Base-by-base conservation (phyloP, 1,140 invertebrate species). In the Saccostrea glomerata region DNA sequence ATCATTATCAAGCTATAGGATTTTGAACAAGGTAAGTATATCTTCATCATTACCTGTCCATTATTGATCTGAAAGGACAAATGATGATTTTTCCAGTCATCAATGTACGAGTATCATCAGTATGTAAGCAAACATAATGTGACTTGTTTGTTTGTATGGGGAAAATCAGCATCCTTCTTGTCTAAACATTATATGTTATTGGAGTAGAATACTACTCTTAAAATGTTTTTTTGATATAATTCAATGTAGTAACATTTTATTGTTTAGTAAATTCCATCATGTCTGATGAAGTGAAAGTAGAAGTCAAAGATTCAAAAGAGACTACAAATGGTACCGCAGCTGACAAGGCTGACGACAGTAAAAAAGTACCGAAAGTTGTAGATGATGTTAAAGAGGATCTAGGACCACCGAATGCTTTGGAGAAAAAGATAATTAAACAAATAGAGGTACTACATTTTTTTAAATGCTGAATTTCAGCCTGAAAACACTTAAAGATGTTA, bases 401-500 rank as follows among this genome's bases (percentile, higher is more conserved):
- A 13, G 89, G 89, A 13, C 89, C 89, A 23, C 89, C 89, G 55
- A 91, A 89, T 85, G 82, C 30, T 5, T 84, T 91, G 30, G 91
- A 92, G 40, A 88, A 89, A 82, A 92, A 91, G 84, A 93, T 93
- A 63, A 92, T 93, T 84, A 89, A 90, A 66, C 92, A 93, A 70
- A 88, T 93, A 54, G 92, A 93, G 92, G 92, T 92, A 88, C 40
- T n/a, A 1, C 82, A 66, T 60, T 83, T 84, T 73, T 17, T 60
- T 15, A 60, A 60, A 47, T 6, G 2, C 6, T 47, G 6, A 3
- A 3, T 47, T 47, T 3, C 40, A 47, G 40, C 40, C 6, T 6
- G 6, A 47, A 47, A 6, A 2, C 2, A 47, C 6, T 47, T 47
- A 47, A 47, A 47, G 40, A 47, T 47, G 40, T 47, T 47, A 47